Base-by-base conservation (phyloP, 2,113 vertebrate species). In the Corythoichthys haematopterus region DNA sequence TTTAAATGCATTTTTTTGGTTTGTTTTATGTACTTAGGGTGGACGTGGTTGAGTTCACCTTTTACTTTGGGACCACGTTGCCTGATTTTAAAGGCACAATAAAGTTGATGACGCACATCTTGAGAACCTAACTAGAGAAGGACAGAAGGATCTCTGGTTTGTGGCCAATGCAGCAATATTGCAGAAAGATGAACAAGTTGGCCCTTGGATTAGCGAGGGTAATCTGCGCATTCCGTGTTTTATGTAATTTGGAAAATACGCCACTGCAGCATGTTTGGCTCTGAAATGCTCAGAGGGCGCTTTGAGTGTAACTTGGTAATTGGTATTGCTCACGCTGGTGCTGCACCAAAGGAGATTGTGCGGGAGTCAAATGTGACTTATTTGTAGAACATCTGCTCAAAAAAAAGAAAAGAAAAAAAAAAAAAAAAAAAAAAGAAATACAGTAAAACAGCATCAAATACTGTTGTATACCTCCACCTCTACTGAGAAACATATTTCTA, bases 221-320 rank as follows among this genome's bases (percentile, higher is more conserved):
- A 85, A 89, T 89, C 83, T 88, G 79, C 65, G 87, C 82, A 82
- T 79, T 61, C 65, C 69, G 74, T 88, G 84, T 85, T 86, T 87
- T 83, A 79, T 78, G 76, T 86, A 84, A 85, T 72, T 80, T 82
- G 74, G 65, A 76, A 79, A 78, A 71, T 59, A 61, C 60, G 66
- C 13, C 33, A 6, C 55, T 14, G 33, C 43, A 77, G 62, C 80
- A 84, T 88, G 86, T 85, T 84, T 79, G 65, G 59, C 66, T 68
- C 72, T 77, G 59, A 85, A 87, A 85, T 82, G 76, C 61, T 74
- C 74, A 70, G 64, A 20, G 70, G 71, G 69, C 74, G 59, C 48
- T 77, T 81, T 74, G 16, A 58, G 72, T 78, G 74, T 80, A 73
- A 65, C 69, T 74, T 83, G 38, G 66, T 77, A 81, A 84, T 85